Evolutionary conservation across 2,797 vertebrate species (phyloP), one percentile per base, ranked within the genome.

Genomic region (Oreonectes daqikongensis): DNA sequence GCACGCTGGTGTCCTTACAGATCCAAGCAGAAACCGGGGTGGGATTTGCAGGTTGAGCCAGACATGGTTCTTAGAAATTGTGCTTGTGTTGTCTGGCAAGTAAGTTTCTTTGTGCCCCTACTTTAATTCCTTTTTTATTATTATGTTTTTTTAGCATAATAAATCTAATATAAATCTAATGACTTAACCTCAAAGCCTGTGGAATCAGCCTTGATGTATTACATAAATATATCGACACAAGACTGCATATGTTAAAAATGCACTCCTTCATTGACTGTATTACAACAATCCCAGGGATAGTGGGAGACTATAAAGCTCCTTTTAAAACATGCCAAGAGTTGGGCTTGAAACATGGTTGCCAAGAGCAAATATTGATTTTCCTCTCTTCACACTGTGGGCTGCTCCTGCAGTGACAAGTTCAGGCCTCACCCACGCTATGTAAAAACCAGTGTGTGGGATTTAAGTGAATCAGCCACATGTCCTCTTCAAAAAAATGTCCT

Each of bases 381-480:
- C 60, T 71, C 69, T 74, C 42, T 66, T 73, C 74, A 65, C 69
- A 79, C 79, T 67, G 64, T 76, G 74, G 68, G 68, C 14, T 76
- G 75, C 59, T 79, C 50, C 59, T 60, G 71, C 50, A 75, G 70
- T 79, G 82, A 83, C 81, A 82, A 65, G 79, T 79, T 79, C 77
- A 76, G 77, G 74, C 67, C 77, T 81, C 77, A 66, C 61, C 78
- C 74, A 78, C 67, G 61, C 78, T 80, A 72, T 79, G 63, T 81
- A 69, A 82, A 82, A 78, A 81, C 57, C 52, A 67, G 64, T 79
- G 68, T 82, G 70, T 79, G 70, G 67, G 71, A 81, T 78, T 81
- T 84, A 81, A 84, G 71, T 78, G 74, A 79, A 82, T 84, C 74
- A 80, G 82, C 82, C 79, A 77, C 80, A 75, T 84, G 82, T 76